Evolutionary conservation across 2,797 vertebrate species (phyloP).

Genomic region (Etheostoma perlongum): DNA sequence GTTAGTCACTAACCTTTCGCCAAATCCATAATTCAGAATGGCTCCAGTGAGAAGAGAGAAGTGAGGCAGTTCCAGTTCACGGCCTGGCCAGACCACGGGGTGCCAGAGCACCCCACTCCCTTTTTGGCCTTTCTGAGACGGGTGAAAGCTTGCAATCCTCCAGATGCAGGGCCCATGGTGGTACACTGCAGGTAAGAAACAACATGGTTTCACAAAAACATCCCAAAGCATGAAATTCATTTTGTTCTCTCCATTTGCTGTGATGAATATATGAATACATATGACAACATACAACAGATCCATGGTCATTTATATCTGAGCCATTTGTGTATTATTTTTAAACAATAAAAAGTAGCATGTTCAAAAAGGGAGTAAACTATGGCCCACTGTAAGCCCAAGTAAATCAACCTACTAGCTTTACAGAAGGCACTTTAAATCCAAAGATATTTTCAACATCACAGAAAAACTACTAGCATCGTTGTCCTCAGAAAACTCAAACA

Average conservation of each 20-base stretch:
- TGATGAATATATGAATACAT: slow-evolving; percentile 74
- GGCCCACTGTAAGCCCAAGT: slow-evolving; percentile 33
- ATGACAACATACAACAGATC: slow-evolving; percentile 25
- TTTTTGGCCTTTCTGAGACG: slow-evolving; percentile 96
- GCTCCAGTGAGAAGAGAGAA: slow-evolving; percentile 98
- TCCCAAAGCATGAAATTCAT: slow-evolving; percentile 72
- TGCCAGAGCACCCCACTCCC: slow-evolving; percentile 97
- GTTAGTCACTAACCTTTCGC: slow-evolving; percentile 31
- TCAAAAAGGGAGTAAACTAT: slow-evolving; percentile 12
- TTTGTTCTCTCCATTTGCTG: slow-evolving; percentile 64
- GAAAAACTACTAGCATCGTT: slow-evolving; percentile 61
- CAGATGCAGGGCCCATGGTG: slow-evolving; percentile 98
- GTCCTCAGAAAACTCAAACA: slow-evolving; percentile 67
- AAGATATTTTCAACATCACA: slow-evolving; percentile 63
- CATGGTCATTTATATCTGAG: slow-evolving; percentile 30
- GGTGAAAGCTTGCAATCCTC: slow-evolving; percentile 98
- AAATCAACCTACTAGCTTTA: slow-evolving; percentile 47
- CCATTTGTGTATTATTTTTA: slow-evolving; percentile 17
- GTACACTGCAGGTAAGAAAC: slow-evolving; percentile 96
- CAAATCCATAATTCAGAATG: slow-evolving; percentile 85
- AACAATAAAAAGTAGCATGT: slow-evolving; percentile 6
- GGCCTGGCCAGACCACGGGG: slow-evolving; percentile 98
- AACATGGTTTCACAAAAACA: slow-evolving; percentile 50
- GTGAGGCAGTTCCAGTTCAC: slow-evolving; percentile 99
- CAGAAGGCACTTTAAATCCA: slow-evolving; percentile 53